Base-by-base conservation (phyloP, 2,797 vertebrate species). In the Phoeniculus purpureus region DNA sequence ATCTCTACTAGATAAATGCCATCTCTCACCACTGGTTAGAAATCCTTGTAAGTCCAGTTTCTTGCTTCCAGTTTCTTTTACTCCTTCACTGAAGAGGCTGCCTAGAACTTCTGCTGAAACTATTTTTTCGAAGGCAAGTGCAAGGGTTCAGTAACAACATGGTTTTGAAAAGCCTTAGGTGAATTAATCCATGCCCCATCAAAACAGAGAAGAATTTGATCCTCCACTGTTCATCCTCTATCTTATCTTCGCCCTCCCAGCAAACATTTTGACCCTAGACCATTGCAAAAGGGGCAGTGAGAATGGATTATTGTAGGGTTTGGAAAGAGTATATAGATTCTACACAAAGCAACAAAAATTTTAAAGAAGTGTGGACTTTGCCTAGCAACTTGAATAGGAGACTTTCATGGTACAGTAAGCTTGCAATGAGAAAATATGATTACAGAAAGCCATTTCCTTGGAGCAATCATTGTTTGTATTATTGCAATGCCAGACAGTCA, bases 101-200 rank as follows among this genome's bases (percentile, higher is more conserved):
- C 11, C 54, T 76, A 18, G 40, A 59, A 15, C 2, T 3, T 20
- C 37, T 45, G 31, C 27, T 83, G 37, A 48, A 68, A 78, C 3
- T 34, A 11, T 75, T 85, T 81, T 75, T 81, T 83, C 37, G 75
- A 72, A 78, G 22, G 4, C 4, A 5, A 81, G 48, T 51, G 8
- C 20, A 58, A 61, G 7, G 0, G 0, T 27, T 64, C 15, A 9
- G 25, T 67, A 34, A 52, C 8, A 32, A 26, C 22, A 32, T 0
- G 0, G 4, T 55, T 91, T 74, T 78, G 29, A 32, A 75, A 65
- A 37, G 3, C 4, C 23, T 65, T 72, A 32, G 31, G 16, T 59
- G 6, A 1, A 4, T 62, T 47, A 23, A 20, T 56, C 15, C 37
- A 15, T 37, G 10, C 9, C 21, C 16, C 45, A 66, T 11, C 37